phyloP scores from a whole-genome alignment of 2,888 invertebrate genomes.

The Cloeon dipterum region DNA sequence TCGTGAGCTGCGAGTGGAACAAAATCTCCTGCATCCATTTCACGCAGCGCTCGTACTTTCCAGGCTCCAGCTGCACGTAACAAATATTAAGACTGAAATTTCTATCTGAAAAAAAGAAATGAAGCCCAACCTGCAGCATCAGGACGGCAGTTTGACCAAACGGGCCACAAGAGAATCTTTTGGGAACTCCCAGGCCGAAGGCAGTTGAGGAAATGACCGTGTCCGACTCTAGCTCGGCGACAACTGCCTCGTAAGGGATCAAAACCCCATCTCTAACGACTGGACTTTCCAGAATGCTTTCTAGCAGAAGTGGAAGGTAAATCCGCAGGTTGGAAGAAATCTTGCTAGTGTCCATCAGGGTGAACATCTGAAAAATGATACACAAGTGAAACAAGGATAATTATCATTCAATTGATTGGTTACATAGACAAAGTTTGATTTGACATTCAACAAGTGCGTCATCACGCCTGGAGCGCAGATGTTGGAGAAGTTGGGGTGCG shows the following conservation, averaged over 20 bases:
- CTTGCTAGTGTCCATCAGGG: slow-evolving; percentile 41
- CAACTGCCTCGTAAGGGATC: slow-evolving; percentile 44
- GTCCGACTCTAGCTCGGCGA: slow-evolving; percentile 53
- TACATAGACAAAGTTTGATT: slow-evolving; percentile 68
- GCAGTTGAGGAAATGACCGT: slow-evolving; percentile 36
- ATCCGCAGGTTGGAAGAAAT: slow-evolving; percentile 33
- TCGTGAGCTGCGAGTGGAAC: slow-evolving; percentile 41
- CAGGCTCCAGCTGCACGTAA: slow-evolving; percentile 38
- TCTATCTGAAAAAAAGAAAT: background rate
- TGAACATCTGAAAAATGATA: slow-evolving; percentile 32
- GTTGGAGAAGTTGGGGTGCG: slow-evolving; percentile 28
- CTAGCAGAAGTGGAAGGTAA: slow-evolving; percentile 52
- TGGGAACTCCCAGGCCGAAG: slow-evolving; percentile 34
- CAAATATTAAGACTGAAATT: background rate
- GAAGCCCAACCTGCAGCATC: slow-evolving; percentile 33
- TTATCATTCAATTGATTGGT: no score
- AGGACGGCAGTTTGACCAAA: slow-evolving; percentile 42
- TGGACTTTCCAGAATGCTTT: slow-evolving; percentile 53
- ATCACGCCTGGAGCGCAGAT: slow-evolving; percentile 42
- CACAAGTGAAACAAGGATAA: no score
- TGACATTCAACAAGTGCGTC: slow-evolving; percentile 54
- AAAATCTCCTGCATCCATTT: slow-evolving; percentile 55
- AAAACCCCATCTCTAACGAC: slow-evolving; percentile 22
- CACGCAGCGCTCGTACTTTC: slow-evolving; percentile 50
- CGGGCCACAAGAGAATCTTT: slow-evolving; percentile 43